These are phyloP conservation scores for Zygaena filipendulae DNA, from an alignment of 2,888 invertebrate species.

Conservation along the genomic window DNA sequence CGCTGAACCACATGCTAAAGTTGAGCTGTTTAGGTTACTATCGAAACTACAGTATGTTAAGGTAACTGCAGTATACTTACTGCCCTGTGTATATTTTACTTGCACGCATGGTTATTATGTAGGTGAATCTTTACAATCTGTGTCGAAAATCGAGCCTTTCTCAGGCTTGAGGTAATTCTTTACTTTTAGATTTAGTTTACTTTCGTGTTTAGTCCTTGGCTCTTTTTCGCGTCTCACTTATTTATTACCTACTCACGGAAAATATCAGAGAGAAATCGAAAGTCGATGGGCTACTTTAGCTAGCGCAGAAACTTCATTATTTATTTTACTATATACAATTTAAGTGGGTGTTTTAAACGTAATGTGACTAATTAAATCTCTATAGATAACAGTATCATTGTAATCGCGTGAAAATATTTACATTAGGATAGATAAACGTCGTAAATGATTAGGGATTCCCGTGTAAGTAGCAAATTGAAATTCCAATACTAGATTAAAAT, in stretches of 20 bases:
- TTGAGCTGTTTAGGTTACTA: slow-evolving; percentile 19
- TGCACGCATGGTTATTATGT: slow-evolving; percentile 19
- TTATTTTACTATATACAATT: too few species aligned
- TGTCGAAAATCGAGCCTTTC: slow-evolving; percentile 33
- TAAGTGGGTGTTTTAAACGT: too few species aligned
- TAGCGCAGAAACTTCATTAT: too few species aligned
- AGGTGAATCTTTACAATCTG: slow-evolving; percentile 35
- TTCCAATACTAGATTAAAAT: too few species aligned
- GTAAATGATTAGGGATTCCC: too few species aligned
- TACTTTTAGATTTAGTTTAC: slow-evolving; percentile 34
- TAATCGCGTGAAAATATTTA: too few species aligned
- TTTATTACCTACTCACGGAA: slow-evolving; percentile 27
- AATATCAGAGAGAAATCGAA: slow-evolving; percentile 42
- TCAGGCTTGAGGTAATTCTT: slow-evolving; percentile 28
- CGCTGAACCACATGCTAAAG: slow-evolving; percentile 31
- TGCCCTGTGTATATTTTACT: too few species aligned
- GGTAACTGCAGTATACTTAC: slow-evolving; percentile 10
- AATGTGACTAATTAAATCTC: too few species aligned
- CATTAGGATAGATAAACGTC: too few species aligned
- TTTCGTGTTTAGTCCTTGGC: slow-evolving; percentile 42
- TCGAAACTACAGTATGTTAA: slow-evolving; percentile 22
- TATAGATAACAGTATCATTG: too few species aligned
- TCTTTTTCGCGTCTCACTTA: slow-evolving; percentile 32
- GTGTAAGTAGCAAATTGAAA: too few species aligned
- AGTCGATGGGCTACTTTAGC: too few species aligned